phyloP scores from a whole-genome alignment of 37 sponge, comb jelly and placozoan genomes.

The Tethya wilhelma region DNA sequence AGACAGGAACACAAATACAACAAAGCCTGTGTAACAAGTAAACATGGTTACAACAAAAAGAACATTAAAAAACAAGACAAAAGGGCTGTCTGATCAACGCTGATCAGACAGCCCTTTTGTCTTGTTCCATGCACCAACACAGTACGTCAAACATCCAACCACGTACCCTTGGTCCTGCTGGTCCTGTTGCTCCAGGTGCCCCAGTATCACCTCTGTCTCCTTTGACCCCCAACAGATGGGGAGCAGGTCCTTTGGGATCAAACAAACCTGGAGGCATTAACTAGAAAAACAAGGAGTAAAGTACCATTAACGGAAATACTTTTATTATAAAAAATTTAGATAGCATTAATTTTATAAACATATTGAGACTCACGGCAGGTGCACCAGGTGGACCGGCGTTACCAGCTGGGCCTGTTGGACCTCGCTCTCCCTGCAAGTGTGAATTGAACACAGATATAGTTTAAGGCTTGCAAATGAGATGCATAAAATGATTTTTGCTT shows the following conservation, averaged over 20 bases:
- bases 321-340: no score
- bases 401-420: conserved; percentile 53
- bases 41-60: no score
- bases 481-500: background rate
- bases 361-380: conserved; percentile 44
- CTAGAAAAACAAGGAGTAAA: background rate
- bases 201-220: conserved; percentile 52
- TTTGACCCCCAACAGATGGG: conserved; percentile 47
- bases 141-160: no score
- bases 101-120: no score
- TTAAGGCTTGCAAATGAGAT: background rate
- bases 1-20: no score
- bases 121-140: no score
- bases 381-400: conserved; percentile 59
- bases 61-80: no score
- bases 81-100: no score
- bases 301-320: no score
- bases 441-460: no score
- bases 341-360: no score
- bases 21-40: no score
- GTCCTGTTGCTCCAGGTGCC: conserved; percentile 30
- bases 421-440: conserved; percentile 41
- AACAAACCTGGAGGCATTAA: conserved; percentile 24
- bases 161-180: conserved; percentile 31
- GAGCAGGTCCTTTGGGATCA: conserved; percentile 48